These are phyloP conservation scores for Myopa tessellatipennis DNA, from an alignment of 2,888 invertebrate genomes.

Conservation along the genomic window DNA sequence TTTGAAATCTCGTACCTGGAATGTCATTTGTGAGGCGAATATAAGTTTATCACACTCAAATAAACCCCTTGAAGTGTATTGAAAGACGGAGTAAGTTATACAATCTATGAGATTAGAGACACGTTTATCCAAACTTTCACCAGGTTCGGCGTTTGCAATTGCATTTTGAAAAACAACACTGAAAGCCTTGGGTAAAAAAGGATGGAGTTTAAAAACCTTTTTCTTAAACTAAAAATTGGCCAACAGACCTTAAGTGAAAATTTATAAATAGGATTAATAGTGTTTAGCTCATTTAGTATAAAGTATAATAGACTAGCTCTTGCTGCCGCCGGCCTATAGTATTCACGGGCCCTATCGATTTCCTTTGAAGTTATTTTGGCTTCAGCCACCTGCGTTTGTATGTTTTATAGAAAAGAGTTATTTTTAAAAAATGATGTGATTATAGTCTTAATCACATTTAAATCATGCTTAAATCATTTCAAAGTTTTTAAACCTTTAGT, in stretches of 20 bases:
- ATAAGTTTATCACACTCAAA: constrained; percentile 97
- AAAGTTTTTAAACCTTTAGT: constrained; percentile 73
- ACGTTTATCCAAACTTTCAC: constrained; percentile 80
- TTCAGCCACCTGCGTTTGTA: constrained; percentile 75
- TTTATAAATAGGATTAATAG: constrained; percentile 96
- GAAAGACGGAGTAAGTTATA: constrained; percentile 93
- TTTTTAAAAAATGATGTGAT: background rate
- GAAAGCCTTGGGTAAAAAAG: constrained; percentile 77
- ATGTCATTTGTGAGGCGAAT: constrained; percentile 96
- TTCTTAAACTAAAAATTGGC: background rate
- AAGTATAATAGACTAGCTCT: constrained; percentile 94
- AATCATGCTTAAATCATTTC: background rate
- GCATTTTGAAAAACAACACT: constrained; percentile 98
- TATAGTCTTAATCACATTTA: too few relatives aligned
- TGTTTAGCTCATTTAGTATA: constrained; percentile 93
- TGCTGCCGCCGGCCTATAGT: constrained; percentile 82
- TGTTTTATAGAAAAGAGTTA: constrained; percentile 2
- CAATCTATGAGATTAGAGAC: constrained; percentile 93
- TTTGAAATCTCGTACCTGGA: constrained; percentile 74
- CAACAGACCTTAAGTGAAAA: constrained; percentile 86
- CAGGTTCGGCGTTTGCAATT: constrained; percentile 86
- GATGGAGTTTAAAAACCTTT: background rate
- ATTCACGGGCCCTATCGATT: constrained; percentile 93
- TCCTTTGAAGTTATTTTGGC: constrained; percentile 91
- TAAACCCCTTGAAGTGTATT: constrained; percentile 92